phyloP scores from a whole-genome alignment of 2,113 vertebrate genomes.

The Paradoxurus hermaphroditus region DNA sequence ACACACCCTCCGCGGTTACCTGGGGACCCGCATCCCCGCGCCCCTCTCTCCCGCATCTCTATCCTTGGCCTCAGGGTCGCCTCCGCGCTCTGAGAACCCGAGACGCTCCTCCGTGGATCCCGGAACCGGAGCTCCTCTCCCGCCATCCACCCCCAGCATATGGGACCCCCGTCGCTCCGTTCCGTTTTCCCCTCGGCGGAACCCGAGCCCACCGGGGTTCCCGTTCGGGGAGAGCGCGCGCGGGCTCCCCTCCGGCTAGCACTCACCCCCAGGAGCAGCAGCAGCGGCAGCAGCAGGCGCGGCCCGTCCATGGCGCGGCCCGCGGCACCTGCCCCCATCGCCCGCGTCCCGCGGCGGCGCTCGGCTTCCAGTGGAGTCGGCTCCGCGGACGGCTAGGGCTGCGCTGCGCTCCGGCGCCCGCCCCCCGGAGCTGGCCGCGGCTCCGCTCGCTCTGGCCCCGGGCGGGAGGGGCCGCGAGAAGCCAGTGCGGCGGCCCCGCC shows the following conservation, averaged over 20 bases:
- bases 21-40: background rate
- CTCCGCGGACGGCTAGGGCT: background rate
- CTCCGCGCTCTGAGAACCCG: background rate
- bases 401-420: conserved; percentile 14
- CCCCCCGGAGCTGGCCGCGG: conserved; percentile 45
- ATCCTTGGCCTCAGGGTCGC: background rate
- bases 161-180: background rate
- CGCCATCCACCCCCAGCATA: background rate
- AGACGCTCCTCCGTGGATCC: background rate
- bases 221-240: background rate
- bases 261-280: conserved; percentile 74
- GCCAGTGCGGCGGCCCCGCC: conserved; percentile 70
- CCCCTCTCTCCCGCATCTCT: background rate
- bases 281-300: conserved; percentile 62
- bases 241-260: background rate
- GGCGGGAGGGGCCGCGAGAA: conserved; percentile 42
- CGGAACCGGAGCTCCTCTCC: background rate
- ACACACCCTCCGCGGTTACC: background rate
- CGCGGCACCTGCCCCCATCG: conserved; percentile 61
- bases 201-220: background rate
- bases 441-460: conserved; percentile 56
- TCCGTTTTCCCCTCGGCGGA: background rate
- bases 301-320: conserved; percentile 68
- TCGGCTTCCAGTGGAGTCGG: conserved; percentile 26
- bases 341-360: conserved; percentile 28